Conservation (phyloP, 1,140 invertebrate species). For the Oncopodura yosiiana region DNA sequence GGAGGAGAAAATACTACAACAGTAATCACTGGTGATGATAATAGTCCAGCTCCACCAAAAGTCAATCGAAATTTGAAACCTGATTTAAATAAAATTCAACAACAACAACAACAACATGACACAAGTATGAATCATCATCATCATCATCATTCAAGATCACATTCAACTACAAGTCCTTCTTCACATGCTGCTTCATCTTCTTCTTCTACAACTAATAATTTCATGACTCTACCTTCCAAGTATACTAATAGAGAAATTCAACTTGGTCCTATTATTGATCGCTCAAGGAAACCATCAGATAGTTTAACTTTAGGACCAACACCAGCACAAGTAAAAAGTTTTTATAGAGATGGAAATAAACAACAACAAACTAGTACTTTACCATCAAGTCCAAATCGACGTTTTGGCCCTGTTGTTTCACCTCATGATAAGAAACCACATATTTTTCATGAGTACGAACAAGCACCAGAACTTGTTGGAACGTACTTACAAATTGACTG, state of each 20-base stretch:
- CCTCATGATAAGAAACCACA: slow-evolving; percentile 14
- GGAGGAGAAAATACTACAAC: slow-evolving; percentile 28
- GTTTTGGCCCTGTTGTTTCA: slow-evolving; percentile 18
- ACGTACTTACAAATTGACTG: slow-evolving; percentile 33
- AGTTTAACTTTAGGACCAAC: slow-evolving; percentile 21
- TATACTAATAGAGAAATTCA: slow-evolving; percentile 7
- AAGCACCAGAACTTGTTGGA: slow-evolving; percentile 20
- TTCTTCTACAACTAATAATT: background rate
- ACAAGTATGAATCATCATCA: no score
- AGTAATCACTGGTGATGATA: slow-evolving; percentile 9
- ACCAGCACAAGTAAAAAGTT: slow-evolving; percentile 21
- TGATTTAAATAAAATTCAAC: no score
- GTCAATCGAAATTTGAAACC: slow-evolving; percentile 73
- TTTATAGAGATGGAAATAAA: background rate
- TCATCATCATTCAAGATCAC: no score
- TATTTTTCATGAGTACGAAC: slow-evolving; percentile 22
- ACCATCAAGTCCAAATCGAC: slow-evolving; percentile 6
- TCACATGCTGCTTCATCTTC: background rate
- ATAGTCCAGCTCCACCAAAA: slow-evolving; percentile 51
- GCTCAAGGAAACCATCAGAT: slow-evolving; percentile 20
- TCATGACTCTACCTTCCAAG: slow-evolving; percentile 29
- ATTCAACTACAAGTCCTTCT: slow-evolving; percentile 11
- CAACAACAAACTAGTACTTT: slow-evolving; percentile 13
- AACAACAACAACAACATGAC: no score
- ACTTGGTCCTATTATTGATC: slow-evolving; percentile 24